Evolutionary conservation across 2,113 vertebrate species (phyloP).

Genomic region (Motacilla tschutschensis): DNA sequence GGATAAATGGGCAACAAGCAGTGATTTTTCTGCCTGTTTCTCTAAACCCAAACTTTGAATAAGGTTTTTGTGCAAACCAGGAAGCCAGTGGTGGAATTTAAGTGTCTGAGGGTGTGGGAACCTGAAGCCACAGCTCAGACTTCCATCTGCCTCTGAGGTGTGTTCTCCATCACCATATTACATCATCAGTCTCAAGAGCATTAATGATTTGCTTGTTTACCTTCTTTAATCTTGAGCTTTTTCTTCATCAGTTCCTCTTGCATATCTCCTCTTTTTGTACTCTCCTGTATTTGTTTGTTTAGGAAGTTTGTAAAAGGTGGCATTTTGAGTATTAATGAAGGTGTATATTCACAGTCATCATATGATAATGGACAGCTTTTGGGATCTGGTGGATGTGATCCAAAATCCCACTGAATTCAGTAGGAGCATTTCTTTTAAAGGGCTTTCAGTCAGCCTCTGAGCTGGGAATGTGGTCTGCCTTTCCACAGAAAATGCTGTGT

Average conservation of each 20-base stretch:
- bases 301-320: neutral
- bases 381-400: neutral
- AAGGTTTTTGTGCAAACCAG: neutral
- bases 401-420: neutral
- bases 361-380: neutral
- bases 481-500: neutral
- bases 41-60: neutral
- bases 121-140: neutral
- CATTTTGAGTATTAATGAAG: neutral
- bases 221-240: neutral
- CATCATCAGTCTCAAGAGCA: neutral
- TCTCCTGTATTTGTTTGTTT: neutral
- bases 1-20: neutral
- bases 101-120: neutral
- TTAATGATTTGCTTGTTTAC: neutral
- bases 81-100: neutral
- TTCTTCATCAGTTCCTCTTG: neutral
- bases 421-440: neutral
- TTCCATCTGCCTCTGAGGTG: neutral
- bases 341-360: neutral
- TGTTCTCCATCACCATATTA: neutral
- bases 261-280: neutral
- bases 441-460: neutral
- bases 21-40: neutral
- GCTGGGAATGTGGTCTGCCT: neutral